Percentiles rank a stretch among this genome's conserved stretches.
Evolutionary conservation across 2,888 invertebrate genomes (phyloP).

Genomic region (Epistrophe eligans): DNA sequence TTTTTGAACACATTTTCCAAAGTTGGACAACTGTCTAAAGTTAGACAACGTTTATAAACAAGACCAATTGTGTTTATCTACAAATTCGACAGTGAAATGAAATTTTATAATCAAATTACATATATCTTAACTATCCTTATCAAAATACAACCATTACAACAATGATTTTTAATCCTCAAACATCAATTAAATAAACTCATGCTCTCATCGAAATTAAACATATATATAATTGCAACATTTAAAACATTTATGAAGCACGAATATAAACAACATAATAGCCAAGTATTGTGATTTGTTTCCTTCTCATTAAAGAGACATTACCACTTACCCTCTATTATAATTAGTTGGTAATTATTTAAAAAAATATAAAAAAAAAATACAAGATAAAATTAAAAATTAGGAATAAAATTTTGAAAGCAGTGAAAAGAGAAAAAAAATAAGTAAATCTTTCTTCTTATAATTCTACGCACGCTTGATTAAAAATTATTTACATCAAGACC

Average conservation of each 20-base stretch:
- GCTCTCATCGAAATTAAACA: background rate
- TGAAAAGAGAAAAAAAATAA: slow-evolving; percentile 53
- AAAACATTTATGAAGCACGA: slow-evolving; percentile 31
- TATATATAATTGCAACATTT: slow-evolving; percentile 3
- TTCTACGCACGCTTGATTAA: slow-evolving; percentile 58
- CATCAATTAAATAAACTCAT: slow-evolving; percentile 1
- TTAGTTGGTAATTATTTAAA: slow-evolving; percentile 58
- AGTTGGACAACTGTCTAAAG: too few relatives aligned
- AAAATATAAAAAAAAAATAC: slow-evolving; percentile 56
- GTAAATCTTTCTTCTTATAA: slow-evolving; percentile 30
- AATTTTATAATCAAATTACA: background rate
- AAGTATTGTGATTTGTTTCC: slow-evolving; percentile 32
- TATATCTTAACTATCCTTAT: background rate
- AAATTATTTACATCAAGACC: slow-evolving; percentile 43
- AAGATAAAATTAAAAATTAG: slow-evolving; percentile 61
- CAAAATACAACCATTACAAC: background rate
- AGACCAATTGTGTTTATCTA: too few relatives aligned
- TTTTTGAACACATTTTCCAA: too few relatives aligned
- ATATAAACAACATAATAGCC: slow-evolving; percentile 34
- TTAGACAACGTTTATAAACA: too few relatives aligned
- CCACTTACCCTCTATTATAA: slow-evolving; percentile 72
- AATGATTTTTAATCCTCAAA: background rate
- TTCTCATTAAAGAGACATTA: slow-evolving; percentile 42
- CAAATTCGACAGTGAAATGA: background rate
- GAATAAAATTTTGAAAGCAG: slow-evolving; percentile 66